A percentile compares a stretch with the other conserved stretches of the same genome.
These are phyloP conservation scores for Acipenser transmontanus DNA, from an alignment of 2,797 vertebrate species.

Conservation along the genomic window DNA sequence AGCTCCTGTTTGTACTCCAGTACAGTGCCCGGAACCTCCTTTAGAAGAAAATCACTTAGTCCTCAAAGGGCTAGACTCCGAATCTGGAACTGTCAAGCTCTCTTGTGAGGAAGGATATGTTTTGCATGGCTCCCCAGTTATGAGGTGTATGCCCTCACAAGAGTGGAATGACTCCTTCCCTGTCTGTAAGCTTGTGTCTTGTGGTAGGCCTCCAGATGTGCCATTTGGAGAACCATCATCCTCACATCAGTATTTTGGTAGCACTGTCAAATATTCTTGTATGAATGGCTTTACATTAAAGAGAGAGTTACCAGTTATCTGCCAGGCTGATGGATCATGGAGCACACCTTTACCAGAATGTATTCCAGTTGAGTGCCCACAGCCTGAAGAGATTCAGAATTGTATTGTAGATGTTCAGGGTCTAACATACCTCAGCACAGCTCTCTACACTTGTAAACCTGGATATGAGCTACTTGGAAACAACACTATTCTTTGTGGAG, in stretches of 20 bases:
- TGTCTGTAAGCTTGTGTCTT: conserved; percentile 77
- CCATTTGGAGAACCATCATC: conserved; percentile 68
- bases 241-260: conserved; percentile 62
- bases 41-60: conserved; percentile 83
- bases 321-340: conserved; percentile 78
- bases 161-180: conserved; percentile 94
- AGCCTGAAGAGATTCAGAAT: conserved; percentile 80
- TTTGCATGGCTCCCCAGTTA: conserved; percentile 69
- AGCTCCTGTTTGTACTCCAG: conserved; percentile 73
- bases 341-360: conserved; percentile 81
- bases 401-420: conserved; percentile 93
- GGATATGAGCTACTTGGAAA: conserved; percentile 84
- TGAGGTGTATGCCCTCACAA: conserved; percentile 77
- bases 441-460: conserved; percentile 83
- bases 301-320: conserved; percentile 59
- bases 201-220: conserved; percentile 73
- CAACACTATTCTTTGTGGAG: conserved; percentile 82
- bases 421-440: conserved; percentile 90
- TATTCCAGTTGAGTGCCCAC: conserved; percentile 85
- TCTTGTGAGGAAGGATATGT: conserved; percentile 84
- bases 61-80: conserved; percentile 65
- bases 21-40: conserved; percentile 84
- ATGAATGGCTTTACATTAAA: conserved; percentile 83
- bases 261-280: conserved; percentile 73
- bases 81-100: conserved; percentile 73